phyloP scores from a whole-genome alignment of 2,888 invertebrate species.

The Drosophila sordidapex region DNA sequence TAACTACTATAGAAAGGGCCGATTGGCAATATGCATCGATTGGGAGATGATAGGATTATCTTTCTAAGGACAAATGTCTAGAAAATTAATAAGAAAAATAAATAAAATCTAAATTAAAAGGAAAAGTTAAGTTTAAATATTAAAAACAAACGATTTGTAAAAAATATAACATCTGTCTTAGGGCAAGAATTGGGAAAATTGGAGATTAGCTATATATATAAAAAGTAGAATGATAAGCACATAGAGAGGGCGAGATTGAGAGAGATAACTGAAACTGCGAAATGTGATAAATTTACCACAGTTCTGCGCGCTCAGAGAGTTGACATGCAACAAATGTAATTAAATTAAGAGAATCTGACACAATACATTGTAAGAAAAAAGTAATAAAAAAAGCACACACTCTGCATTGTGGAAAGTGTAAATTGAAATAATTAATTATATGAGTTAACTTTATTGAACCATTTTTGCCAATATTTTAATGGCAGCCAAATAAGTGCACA shows the following conservation, averaged over 20 bases:
- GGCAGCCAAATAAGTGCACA: background rate
- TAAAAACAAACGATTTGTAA: too few relatives aligned
- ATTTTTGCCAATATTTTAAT: background rate
- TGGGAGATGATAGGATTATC: background rate
- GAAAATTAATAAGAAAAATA: background rate
- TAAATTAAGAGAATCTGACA: background rate
- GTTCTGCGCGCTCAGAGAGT: background rate
- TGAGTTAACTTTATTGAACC: background rate
- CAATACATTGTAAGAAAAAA: background rate
- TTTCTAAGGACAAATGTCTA: background rate
- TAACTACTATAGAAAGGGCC: background rate
- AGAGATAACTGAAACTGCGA: background rate
- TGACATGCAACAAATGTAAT: background rate
- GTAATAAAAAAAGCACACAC: background rate
- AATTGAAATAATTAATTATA: conserved; percentile 4
- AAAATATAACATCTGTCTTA: too few relatives aligned
- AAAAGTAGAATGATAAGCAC: too few relatives aligned
- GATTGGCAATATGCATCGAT: background rate
- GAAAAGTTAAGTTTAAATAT: too few relatives aligned
- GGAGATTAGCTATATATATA: too few relatives aligned
- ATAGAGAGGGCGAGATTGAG: background rate
- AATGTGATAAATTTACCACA: background rate
- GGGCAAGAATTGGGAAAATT: too few relatives aligned
- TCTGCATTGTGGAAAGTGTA: background rate
- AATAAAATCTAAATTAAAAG: too few relatives aligned